Conservation (phyloP, 1,140 invertebrate genomes). For the Camponotus pennsylvanicus region DNA sequence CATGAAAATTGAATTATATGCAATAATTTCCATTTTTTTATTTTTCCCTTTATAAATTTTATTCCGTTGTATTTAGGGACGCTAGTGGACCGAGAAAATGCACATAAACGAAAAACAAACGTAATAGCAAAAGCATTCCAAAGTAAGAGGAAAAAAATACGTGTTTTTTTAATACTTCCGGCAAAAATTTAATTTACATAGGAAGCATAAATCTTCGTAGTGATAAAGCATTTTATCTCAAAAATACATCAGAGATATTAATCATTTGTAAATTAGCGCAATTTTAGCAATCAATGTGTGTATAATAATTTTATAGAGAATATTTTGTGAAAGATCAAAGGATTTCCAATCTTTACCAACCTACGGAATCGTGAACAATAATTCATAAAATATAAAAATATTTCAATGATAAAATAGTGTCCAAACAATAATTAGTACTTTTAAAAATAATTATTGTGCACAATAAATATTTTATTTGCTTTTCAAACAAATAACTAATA, state of each 20-base stretch:
- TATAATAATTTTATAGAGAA: not conserved
- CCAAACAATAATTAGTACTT: too few species aligned
- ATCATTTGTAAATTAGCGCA: not conserved
- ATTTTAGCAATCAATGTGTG: not conserved
- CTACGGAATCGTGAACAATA: too few species aligned
- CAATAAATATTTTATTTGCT: too few species aligned
- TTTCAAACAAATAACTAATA: too few species aligned
- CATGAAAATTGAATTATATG: slow-evolving; percentile 39
- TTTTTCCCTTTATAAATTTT: slow-evolving; percentile 20
- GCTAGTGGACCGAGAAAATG: slow-evolving; percentile 3
- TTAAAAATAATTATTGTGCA: too few species aligned
- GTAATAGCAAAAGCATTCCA: not conserved
- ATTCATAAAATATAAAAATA: too few species aligned
- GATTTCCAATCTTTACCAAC: not conserved
- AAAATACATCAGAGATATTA: slow-evolving; percentile 11
- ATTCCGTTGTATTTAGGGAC: not conserved
- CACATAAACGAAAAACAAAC: not conserved
- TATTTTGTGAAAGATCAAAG: not conserved
- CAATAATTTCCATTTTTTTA: not conserved
- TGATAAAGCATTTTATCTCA: not conserved
- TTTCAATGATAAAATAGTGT: too few species aligned
- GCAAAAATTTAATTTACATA: slow-evolving; percentile 14
- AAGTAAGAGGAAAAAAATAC: not conserved
- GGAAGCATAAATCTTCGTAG: not conserved
- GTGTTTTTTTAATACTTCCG: not conserved